phyloP scores from a whole-genome alignment of 2,888 invertebrate species.

The Xestia sexstrigata region DNA sequence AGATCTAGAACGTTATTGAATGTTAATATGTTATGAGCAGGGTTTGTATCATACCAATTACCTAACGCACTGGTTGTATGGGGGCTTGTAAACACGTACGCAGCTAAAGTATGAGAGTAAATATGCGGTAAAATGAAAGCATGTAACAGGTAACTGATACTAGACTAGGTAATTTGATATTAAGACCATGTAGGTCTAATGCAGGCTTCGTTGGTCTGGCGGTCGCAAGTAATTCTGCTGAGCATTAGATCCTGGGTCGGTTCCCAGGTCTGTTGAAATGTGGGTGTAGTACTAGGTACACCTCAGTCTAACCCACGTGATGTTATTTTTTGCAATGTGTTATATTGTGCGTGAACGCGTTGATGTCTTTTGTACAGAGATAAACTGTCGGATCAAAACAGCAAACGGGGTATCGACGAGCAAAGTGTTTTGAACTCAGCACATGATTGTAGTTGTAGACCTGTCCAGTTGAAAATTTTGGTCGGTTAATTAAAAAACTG shows the following conservation, averaged over 20 bases:
- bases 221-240: neutral
- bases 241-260: neutral
- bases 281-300: neutral
- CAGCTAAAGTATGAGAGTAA: slow-evolving; percentile 20
- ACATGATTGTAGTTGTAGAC: neutral
- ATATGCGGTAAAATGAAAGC: neutral
- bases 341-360: slow-evolving; percentile 1
- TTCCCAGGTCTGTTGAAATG: neutral
- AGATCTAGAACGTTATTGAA: slow-evolving; percentile 58
- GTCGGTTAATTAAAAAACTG: neutral
- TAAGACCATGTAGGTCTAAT: neutral
- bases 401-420: neutral
- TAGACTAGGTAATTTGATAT: neutral
- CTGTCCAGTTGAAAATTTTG: neutral
- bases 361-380: slow-evolving; percentile 29
- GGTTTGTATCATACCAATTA: slow-evolving; percentile 50
- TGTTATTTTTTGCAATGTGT: neutral
- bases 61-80: slow-evolving; percentile 17
- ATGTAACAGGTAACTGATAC: too few relatives aligned
- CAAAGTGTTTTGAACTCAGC: neutral
- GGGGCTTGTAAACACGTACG: slow-evolving; percentile 28
- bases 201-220: neutral
- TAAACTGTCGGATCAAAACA: neutral
- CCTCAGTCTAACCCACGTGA: neutral
- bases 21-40: slow-evolving; percentile 58